Percentiles rank a stretch among this genome's conserved stretches.
phyloP scores from a whole-genome alignment of 2,113 vertebrate genomes.

The Rutilus rutilus region DNA sequence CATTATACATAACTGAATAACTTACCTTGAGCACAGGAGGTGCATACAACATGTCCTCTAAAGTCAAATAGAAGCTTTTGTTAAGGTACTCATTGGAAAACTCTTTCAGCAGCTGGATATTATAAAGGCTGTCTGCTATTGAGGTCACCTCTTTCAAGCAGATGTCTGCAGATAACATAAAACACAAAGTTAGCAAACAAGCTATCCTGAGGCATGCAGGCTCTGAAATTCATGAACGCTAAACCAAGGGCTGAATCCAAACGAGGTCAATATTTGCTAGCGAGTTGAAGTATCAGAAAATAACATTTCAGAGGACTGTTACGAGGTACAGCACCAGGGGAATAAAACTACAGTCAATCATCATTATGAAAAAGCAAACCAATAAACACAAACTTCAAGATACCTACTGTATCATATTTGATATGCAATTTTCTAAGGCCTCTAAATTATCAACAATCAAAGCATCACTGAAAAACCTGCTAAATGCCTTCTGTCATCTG shows the following conservation, averaged over 20 bases:
- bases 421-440: no score
- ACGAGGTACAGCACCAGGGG: background rate
- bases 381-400: background rate
- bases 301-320: background rate
- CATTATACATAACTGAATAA: background rate
- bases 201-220: background rate
- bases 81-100: constrained; percentile 90
- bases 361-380: background rate
- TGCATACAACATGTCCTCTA: constrained; percentile 93
- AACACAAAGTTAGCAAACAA: constrained; percentile 32
- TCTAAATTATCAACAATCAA: no score
- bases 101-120: constrained; percentile 90
- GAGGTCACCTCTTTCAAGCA: constrained; percentile 93
- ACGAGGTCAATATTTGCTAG: background rate
- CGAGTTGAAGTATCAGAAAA: background rate
- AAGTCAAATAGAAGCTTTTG: constrained; percentile 89
- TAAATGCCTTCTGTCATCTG: no score
- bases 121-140: constrained; percentile 91
- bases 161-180: constrained; percentile 79
- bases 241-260: background rate
- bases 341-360: background rate
- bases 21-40: constrained; percentile 91
- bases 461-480: no score
- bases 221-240: constrained; percentile 7
- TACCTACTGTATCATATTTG: no score